A percentile compares a stretch with the other conserved stretches of the same genome.
Evolutionary conservation across 2,113 vertebrate genomes (phyloP).

Genomic region (Perca fluviatilis): DNA sequence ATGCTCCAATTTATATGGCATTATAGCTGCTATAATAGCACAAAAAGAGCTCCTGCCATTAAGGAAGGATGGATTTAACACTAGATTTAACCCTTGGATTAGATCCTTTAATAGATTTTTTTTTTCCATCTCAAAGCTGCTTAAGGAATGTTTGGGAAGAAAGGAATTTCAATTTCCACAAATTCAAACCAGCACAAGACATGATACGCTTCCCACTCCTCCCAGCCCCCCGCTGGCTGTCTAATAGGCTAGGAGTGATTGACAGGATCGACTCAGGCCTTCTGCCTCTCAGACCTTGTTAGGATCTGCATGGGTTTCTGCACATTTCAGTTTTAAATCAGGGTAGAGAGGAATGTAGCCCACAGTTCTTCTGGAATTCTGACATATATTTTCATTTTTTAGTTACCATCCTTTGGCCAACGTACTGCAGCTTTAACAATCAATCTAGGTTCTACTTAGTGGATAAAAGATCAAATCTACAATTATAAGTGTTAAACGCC

Average conservation of each 20-base stretch:
- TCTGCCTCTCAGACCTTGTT: conserved; percentile 43
- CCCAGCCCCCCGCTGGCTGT: conserved; percentile 33
- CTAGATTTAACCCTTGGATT: conserved; percentile 1
- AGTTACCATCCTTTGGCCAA: not conserved
- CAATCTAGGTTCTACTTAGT: conserved; percentile 5
- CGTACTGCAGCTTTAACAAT: conserved; percentile 1
- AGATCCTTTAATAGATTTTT: not conserved
- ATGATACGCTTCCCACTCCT: not conserved
- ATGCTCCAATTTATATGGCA: conserved; percentile 21
- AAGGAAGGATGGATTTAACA: conserved; percentile 14
- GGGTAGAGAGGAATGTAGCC: not conserved
- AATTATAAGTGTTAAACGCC: not conserved
- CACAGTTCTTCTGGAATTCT: not conserved
- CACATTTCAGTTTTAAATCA: conserved; percentile 37
- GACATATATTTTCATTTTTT: conserved; percentile 28
- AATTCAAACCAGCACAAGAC: conserved; percentile 41
- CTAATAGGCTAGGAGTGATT: conserved; percentile 51
- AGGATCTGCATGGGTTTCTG: conserved; percentile 27
- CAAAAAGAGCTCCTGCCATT: conserved; percentile 1
- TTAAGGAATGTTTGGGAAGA: conserved; percentile 6
- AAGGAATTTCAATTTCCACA: conserved; percentile 46
- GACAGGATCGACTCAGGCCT: conserved; percentile 50
- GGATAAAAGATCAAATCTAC: conserved; percentile 2
- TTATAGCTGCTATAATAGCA: conserved; percentile 16
- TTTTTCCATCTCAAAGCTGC: not conserved